Evolutionary conservation across 37 sponge, comb jelly and placozoan genomes (phyloP), one percentile per base, ranked within the genome.

Genomic region (Lycopodina hypogea): DNA sequence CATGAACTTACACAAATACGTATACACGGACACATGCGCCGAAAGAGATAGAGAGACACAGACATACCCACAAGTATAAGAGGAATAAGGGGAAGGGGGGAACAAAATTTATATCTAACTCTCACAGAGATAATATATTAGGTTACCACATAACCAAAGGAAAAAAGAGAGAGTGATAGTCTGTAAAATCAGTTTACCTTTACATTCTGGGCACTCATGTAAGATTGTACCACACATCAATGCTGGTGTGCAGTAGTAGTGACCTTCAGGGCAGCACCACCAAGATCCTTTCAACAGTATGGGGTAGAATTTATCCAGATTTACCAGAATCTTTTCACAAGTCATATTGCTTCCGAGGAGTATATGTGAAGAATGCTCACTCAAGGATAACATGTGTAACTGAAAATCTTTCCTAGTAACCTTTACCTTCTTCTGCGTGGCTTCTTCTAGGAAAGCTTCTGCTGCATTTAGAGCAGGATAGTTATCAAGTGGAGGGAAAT

Each of bases 211-310:
- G 59, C 59, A 58, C 14, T 58, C 18, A 14, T 4, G 23, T 21
- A 4, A 24, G 59, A 58, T 58, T 18, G 26, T 18, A 35, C 50
- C 50, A 42, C 3, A 6, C 28, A 42, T 58, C 58, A 60, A 29
- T 14, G 41, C 35, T 36, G 75, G 75, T 22, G 40, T 89, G 59
- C 83, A 80, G 76, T 96, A 96, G 39, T 84, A 72, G 52, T 96
- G 96, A 35, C 93, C 90, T 42, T 86, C 88, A 12, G 71, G 75
- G 57, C 96, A 96, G 77, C 87, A 77, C 68, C 75, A 92, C 94
- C 94, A 93, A 29, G 64, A 64, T 15, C 94, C 89, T 64, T 85
- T 79, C 17, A 32, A 51, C 1, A 93, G 23, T 28, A 34, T 21
- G 24, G 79, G 79, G 40, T 23, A 1, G 50, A 1, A 29, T 0